These are phyloP conservation scores for Puma concolor DNA, from an alignment of 2,113 vertebrate species.

Conservation along the genomic window DNA sequence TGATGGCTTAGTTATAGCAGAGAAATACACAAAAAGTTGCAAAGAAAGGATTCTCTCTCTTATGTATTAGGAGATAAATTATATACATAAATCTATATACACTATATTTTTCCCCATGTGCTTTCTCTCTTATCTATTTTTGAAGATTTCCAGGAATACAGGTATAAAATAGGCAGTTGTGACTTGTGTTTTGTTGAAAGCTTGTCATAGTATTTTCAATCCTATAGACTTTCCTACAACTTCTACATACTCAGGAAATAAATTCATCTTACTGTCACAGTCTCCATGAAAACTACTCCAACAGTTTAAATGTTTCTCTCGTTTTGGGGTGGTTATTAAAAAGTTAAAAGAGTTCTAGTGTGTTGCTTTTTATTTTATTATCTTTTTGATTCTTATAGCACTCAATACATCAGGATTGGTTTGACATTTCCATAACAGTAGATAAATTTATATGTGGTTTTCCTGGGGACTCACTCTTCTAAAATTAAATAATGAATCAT, in stretches of 20 bases:
- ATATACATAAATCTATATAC: background rate
- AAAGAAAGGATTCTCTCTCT: background rate
- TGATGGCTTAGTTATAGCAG: background rate
- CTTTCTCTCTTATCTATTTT: background rate
- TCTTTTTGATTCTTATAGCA: background rate
- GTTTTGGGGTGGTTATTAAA: background rate
- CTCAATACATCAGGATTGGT: background rate
- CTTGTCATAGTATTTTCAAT: constrained; percentile 2
- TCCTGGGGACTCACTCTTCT: background rate
- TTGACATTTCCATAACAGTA: background rate
- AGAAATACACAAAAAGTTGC: background rate
- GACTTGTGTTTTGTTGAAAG: background rate
- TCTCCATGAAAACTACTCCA: background rate
- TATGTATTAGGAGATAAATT: background rate
- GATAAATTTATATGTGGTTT: background rate
- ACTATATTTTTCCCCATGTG: background rate
- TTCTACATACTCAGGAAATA: background rate
- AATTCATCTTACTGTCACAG: background rate
- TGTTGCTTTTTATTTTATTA: background rate
- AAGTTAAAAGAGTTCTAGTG: background rate
- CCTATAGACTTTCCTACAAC: background rate
- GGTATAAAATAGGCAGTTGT: background rate
- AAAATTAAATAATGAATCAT: background rate
- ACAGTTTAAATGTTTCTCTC: background rate
- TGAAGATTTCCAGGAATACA: background rate